These are phyloP conservation scores for Sturmia bella DNA, from an alignment of 2,888 invertebrate genomes.

Conservation along the genomic window DNA sequence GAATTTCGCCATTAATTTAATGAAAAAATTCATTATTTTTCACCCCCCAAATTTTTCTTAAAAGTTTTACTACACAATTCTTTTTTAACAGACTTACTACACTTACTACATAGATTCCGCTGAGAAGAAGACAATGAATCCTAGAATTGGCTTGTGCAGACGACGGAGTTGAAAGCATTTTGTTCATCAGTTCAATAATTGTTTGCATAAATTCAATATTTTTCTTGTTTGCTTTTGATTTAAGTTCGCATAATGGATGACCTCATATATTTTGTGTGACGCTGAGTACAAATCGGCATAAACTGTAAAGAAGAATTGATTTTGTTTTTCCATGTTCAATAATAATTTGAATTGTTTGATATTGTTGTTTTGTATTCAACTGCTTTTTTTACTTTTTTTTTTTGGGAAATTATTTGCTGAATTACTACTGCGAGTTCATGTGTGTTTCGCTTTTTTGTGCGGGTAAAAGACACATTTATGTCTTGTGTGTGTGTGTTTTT, in stretches of 20 bases:
- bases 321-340: slow-evolving; percentile 29
- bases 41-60: too few relatives aligned
- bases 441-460: slow-evolving; percentile 5
- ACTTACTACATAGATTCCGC: too few relatives aligned
- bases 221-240: slow-evolving; percentile 27
- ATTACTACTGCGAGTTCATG: slow-evolving; percentile 1
- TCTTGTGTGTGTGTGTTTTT: slow-evolving; percentile 76
- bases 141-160: too few relatives aligned
- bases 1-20: too few relatives aligned
- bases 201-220: slow-evolving; percentile 74
- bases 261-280: slow-evolving; percentile 77
- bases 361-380: slow-evolving; percentile 41
- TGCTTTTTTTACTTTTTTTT: slow-evolving; percentile 3
- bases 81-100: too few relatives aligned
- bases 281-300: slow-evolving; percentile 55
- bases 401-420: slow-evolving; percentile 22
- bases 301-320: slow-evolving; percentile 48
- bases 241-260: slow-evolving; percentile 78
- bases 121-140: not conserved
- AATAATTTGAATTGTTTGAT: slow-evolving; percentile 55
- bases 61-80: too few relatives aligned
- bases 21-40: too few relatives aligned
- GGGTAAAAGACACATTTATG: slow-evolving; percentile 39
- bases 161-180: not conserved
- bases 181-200: slow-evolving; percentile 54